Percentiles rank a stretch among this genome's conserved stretches.
phyloP scores from a whole-genome alignment of 2,797 vertebrate species.

The Holocentrus rufus region DNA sequence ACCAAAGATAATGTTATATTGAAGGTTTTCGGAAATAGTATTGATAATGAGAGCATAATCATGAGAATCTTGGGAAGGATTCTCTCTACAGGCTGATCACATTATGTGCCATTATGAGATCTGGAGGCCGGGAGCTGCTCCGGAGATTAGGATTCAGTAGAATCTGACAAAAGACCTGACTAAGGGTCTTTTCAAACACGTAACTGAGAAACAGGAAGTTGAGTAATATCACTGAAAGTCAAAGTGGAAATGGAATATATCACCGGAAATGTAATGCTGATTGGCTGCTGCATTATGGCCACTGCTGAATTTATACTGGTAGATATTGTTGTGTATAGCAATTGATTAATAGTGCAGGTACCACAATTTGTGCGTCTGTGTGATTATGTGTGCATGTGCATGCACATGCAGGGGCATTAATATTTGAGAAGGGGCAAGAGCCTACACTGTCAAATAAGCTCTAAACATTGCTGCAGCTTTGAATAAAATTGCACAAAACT shows the following conservation, averaged over 20 bases:
- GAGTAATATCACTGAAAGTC: slow-evolving; percentile 12
- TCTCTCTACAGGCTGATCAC: slow-evolving; percentile 42
- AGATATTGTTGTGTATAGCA: background rate
- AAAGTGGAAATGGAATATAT: slow-evolving; percentile 16
- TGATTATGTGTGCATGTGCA: background rate
- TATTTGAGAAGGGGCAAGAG: background rate
- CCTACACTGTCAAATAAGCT: background rate
- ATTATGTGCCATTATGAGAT: slow-evolving; percentile 70
- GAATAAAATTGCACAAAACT: background rate
- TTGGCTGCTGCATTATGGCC: background rate
- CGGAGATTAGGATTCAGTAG: slow-evolving; percentile 51
- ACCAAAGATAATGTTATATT: slow-evolving; percentile 56
- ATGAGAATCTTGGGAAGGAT: slow-evolving; percentile 52
- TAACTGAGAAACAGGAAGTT: slow-evolving; percentile 44
- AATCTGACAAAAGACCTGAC: slow-evolving; percentile 56
- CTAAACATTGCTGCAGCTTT: background rate
- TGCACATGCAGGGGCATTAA: background rate
- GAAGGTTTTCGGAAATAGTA: slow-evolving; percentile 61
- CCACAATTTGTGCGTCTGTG: background rate
- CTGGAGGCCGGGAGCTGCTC: slow-evolving; percentile 50
- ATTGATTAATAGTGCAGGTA: background rate
- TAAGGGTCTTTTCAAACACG: slow-evolving; percentile 44
- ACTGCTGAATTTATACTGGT: background rate
- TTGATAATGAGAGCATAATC: slow-evolving; percentile 70
- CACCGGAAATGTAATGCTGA: slow-evolving; percentile 1